Evolutionary conservation across 2,888 invertebrate species (phyloP).

Genomic region (Apamea crenata): DNA sequence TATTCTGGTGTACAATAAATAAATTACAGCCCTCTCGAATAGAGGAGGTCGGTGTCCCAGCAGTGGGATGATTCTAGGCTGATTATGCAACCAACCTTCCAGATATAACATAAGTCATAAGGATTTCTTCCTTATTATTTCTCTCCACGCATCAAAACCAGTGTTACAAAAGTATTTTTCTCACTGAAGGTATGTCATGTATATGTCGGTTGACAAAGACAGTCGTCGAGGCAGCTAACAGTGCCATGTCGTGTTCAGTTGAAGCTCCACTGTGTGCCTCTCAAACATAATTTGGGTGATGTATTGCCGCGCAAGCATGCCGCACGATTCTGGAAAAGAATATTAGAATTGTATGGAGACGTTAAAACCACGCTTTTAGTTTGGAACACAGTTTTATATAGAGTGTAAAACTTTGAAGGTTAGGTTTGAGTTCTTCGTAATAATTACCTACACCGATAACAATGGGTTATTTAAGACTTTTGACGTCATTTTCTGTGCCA

Average conservation of each 20-base stretch:
- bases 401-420: background rate
- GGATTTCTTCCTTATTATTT: background rate
- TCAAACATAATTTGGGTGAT: constrained; percentile 76
- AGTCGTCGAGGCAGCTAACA: constrained; percentile 9
- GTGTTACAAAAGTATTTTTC: background rate
- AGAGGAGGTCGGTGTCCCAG: background rate
- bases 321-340: constrained; percentile 62
- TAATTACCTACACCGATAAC: background rate
- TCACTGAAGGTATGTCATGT: background rate
- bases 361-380: constrained; percentile 43
- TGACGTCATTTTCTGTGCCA: background rate
- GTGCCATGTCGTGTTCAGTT: constrained; percentile 50
- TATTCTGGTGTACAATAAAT: no score
- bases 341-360: constrained; percentile 60
- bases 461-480: background rate
- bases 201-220: constrained; percentile 22
- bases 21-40: background rate
- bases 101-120: background rate
- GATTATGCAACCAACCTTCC: background rate
- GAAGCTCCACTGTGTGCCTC: constrained; percentile 61
- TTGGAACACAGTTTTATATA: background rate
- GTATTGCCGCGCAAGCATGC: constrained; percentile 63
- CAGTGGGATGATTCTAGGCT: background rate
- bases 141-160: background rate
- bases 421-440: background rate